Percentiles rank a stretch among this genome's conserved stretches.
phyloP scores from a whole-genome alignment of 2,113 vertebrate species.

The Xiphophorus couchianus region DNA sequence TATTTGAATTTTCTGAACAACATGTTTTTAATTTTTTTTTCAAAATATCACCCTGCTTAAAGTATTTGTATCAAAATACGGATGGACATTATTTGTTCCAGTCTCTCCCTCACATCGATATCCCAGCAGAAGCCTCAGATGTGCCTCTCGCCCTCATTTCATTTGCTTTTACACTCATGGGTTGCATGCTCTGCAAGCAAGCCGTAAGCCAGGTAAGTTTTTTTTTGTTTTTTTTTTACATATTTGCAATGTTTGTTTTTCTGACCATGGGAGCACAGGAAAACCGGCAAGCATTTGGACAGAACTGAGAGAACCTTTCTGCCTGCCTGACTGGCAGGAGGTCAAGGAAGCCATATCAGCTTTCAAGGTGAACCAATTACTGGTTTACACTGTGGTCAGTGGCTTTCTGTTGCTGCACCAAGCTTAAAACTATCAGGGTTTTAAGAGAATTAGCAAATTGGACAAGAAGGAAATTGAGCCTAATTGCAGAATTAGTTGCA shows the following conservation, averaged over 20 bases:
- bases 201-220: constrained; percentile 68
- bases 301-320: constrained; percentile 50
- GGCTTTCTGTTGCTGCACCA: constrained; percentile 63
- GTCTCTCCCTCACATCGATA: constrained; percentile 38
- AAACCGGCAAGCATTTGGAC: constrained; percentile 40
- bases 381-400: constrained; percentile 67
- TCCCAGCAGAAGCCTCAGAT: constrained; percentile 48
- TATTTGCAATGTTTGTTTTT: constrained; percentile 68
- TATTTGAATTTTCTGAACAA: too few relatives aligned
- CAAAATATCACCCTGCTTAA: neutral
- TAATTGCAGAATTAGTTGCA: constrained; percentile 16
- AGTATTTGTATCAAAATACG: neutral
- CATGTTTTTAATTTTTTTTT: neutral
- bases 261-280: constrained; percentile 62
- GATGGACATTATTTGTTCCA: neutral
- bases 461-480: constrained; percentile 43
- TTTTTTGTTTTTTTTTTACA: constrained; percentile 22
- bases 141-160: constrained; percentile 55
- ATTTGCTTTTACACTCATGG: constrained; percentile 51
- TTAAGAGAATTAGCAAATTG: constrained; percentile 62
- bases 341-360: constrained; percentile 55
- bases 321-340: constrained; percentile 60
- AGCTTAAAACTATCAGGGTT: constrained; percentile 71
- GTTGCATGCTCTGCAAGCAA: constrained; percentile 60
- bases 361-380: constrained; percentile 75